Percentiles rank a stretch among this genome's conserved stretches.
These are phyloP conservation scores for Amphiprion percula DNA, from an alignment of 2,113 vertebrate species.

Conservation along the genomic window DNA sequence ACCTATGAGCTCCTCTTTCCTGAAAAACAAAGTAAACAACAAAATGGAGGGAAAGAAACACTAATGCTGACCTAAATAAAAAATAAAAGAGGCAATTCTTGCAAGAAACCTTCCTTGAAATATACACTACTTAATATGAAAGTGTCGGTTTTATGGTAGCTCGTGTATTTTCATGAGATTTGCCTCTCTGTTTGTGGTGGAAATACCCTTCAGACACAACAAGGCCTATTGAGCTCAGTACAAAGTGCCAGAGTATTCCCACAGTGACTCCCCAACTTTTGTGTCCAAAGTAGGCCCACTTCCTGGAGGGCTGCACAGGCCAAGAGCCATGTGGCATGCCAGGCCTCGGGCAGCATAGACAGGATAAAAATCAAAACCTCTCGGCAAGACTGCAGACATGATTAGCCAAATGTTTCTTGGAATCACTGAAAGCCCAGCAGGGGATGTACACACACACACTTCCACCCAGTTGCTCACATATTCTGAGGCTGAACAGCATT, in stretches of 20 bases:
- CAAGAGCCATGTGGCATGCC: not conserved
- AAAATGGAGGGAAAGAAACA: not conserved
- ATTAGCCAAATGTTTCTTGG: constrained; percentile 43
- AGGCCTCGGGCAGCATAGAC: not conserved
- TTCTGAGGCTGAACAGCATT: not conserved
- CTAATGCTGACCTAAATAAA: too few relatives aligned
- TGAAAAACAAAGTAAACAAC: not conserved
- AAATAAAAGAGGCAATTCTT: not conserved
- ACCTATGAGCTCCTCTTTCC: not conserved
- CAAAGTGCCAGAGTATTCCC: not conserved
- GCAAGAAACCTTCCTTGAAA: too few relatives aligned
- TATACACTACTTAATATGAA: too few relatives aligned
- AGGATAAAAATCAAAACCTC: constrained; percentile 28
- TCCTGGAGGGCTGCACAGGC: not conserved
- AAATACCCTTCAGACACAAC: not conserved
- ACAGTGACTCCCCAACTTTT: not conserved
- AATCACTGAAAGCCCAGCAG: constrained; percentile 36
- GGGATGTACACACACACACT: not conserved
- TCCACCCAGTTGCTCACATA: constrained; percentile 35
- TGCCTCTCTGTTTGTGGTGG: not conserved
- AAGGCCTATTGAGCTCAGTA: not conserved
- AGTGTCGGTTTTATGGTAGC: too few relatives aligned
- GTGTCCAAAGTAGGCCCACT: not conserved
- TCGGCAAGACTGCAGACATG: constrained; percentile 24
- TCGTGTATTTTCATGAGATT: too few relatives aligned